phyloP scores from a whole-genome alignment of 23 tunicate species.

The Halocynthia roretzi region DNA sequence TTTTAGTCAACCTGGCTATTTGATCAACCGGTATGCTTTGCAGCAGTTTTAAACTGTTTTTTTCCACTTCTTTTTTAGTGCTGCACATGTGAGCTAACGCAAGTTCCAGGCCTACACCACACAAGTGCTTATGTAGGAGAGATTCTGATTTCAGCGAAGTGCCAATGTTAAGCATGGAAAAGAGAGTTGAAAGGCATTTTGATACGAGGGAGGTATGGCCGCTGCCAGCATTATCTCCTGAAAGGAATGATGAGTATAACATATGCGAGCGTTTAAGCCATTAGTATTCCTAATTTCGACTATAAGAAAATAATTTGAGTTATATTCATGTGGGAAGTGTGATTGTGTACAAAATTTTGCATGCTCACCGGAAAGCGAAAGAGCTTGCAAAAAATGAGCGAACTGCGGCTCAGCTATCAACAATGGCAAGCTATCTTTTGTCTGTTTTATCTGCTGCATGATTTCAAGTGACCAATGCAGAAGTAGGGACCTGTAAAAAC shows the following conservation, averaged over 20 bases:
- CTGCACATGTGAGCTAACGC: constrained; percentile 17
- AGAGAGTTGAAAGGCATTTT: too few species aligned
- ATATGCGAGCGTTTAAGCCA: too few species aligned
- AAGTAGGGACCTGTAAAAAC: constrained; percentile 38
- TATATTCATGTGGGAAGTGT: too few species aligned
- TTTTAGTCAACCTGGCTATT: constrained; percentile 2
- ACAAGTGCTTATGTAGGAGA: background rate
- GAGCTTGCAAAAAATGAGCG: constrained; percentile 35
- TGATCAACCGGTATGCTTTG: constrained; percentile 12
- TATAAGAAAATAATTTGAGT: too few species aligned
- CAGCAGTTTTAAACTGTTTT: background rate
- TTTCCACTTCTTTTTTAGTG: constrained; percentile 3
- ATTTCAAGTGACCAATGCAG: constrained; percentile 74
- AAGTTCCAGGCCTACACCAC: constrained; percentile 4
- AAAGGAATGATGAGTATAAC: too few species aligned
- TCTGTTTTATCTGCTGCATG: constrained; percentile 34
- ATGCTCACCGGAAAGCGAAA: constrained; percentile 45
- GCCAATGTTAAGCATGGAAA: too few species aligned
- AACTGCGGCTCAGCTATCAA: constrained; percentile 32
- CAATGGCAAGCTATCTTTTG: constrained; percentile 39
- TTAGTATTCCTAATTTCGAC: too few species aligned
- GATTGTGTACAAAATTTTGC: too few species aligned
- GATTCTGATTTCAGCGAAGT: too few species aligned
- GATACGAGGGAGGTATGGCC: too few species aligned
- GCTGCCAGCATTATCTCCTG: too few species aligned